Evolutionary conservation across 2,888 invertebrate genomes (phyloP), one percentile per base, ranked within the genome.

Genomic region (Sinodicranocentrus sp.): DNA sequence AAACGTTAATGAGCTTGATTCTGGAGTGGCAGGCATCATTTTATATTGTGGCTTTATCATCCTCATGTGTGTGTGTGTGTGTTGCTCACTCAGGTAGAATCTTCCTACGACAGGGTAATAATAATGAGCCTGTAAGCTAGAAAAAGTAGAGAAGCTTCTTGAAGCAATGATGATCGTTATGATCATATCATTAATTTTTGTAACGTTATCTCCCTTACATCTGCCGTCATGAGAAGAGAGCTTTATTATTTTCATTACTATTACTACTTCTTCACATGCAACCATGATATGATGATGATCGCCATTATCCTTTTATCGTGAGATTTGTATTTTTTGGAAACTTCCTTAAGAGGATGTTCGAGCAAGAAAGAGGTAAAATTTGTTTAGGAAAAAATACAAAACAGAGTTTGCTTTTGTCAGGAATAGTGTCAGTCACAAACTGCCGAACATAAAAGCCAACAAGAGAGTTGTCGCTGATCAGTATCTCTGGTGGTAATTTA

Each of bases 171-270:
- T 48, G 54, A 67, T 67, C 68, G 59, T 77, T 59, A 77, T 77
- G 77, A 77, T 77, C 44, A 17, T 70, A 77, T 77, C 77, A 68
- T 77, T 77, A 77, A 77, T 77, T 68, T n/a, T 68, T 68, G n/a
- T 43, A 68, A 25, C 54, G 19, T 77, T 77, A 77, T 77, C 76
- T 77, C 33, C 28, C 23, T 26, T 26, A 52, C 76, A 77, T 77
- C 76, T 77, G 17, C 59, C 23, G 54, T 19, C 76, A 77, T 52
- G 67, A 73, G 73, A 15, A 17, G n/a, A 73, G 73, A 61, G 61
- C 13, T 13, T 57, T 72, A 39, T 59, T 73, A 44, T 73, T 63
- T 43, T 61, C 25, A 52, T 63, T 54, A 39, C 10, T 63, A 73
- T 63, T 26, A 54, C 28, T 57, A 72, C 59, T 25, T 26, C 28